These are phyloP conservation scores for Darevskia mixta DNA, from an alignment of 2,797 vertebrate genomes.

Conservation along the genomic window DNA sequence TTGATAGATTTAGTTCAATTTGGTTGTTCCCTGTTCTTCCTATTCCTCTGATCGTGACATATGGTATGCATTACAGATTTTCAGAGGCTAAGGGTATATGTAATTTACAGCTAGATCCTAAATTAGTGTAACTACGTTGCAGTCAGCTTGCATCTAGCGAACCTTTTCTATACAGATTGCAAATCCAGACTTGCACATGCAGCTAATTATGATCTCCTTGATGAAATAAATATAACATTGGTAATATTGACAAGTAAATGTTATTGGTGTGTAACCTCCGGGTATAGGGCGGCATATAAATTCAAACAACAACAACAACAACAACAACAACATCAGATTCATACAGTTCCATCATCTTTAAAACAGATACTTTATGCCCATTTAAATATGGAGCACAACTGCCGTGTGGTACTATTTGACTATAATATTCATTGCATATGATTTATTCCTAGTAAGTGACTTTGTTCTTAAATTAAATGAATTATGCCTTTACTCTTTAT, in stretches of 20 bases:
- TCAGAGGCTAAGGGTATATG: not conserved
- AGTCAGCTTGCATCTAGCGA: not conserved
- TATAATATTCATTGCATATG: not conserved
- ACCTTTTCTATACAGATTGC: not conserved
- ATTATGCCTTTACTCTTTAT: not conserved
- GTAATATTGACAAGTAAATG: not conserved
- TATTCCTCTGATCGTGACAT: not conserved
- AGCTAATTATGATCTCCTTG: not conserved
- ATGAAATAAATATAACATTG: not conserved
- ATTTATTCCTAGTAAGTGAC: not conserved
- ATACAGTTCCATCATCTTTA: not conserved
- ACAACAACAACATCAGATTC: too few species aligned
- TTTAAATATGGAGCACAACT: not conserved
- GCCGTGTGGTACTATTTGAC: not conserved
- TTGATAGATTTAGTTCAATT: constrained; percentile 10
- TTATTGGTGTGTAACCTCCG: not conserved
- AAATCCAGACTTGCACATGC: not conserved
- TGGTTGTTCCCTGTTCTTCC: not conserved
- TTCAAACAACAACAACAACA: too few species aligned
- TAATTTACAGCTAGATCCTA: constrained; percentile 1
- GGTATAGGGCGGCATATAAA: not conserved
- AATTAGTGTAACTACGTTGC: constrained; percentile 3
- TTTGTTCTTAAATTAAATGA: not conserved
- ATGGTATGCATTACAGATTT: constrained; percentile 2
- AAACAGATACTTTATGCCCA: not conserved